Evolutionary conservation across 2,113 vertebrate species (phyloP).

Genomic region (Isichthys henryi): DNA sequence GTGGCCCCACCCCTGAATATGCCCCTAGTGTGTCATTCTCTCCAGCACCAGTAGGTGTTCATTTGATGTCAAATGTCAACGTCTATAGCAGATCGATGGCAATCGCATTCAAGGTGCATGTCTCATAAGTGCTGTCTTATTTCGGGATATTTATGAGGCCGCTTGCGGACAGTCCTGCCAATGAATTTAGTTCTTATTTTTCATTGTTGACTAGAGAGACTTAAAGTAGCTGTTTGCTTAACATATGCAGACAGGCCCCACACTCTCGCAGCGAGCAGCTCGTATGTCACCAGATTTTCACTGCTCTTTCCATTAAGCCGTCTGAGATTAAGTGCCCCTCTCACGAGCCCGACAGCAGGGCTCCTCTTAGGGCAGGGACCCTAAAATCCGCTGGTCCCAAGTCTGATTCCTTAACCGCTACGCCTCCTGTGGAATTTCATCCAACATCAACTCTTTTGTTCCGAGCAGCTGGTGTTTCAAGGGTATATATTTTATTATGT

Average conservation of each 20-base stretch:
- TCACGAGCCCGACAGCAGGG: background rate
- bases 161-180: background rate
- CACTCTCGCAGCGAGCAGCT: background rate
- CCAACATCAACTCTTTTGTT: background rate
- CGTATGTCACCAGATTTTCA: background rate
- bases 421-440: background rate
- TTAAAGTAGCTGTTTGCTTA: background rate
- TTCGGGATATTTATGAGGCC: background rate
- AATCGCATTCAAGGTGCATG: background rate
- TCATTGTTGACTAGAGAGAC: background rate
- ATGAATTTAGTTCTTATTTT: slow-evolving; percentile 1
- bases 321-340: background rate
- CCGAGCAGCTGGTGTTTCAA: background rate
- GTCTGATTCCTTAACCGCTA: background rate
- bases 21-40: background rate
- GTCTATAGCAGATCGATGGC: background rate
- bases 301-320: slow-evolving; percentile 3
- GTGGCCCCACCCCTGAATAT: background rate
- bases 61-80: background rate
- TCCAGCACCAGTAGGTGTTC: background rate
- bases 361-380: background rate
- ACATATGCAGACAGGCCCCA: background rate
- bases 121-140: background rate
- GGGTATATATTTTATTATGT: background rate
- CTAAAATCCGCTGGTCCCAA: background rate